These are phyloP conservation scores for Apostichopus californicus DNA, from an alignment of 35 echinoderm and acorn worm genomes.

Conservation along the genomic window DNA sequence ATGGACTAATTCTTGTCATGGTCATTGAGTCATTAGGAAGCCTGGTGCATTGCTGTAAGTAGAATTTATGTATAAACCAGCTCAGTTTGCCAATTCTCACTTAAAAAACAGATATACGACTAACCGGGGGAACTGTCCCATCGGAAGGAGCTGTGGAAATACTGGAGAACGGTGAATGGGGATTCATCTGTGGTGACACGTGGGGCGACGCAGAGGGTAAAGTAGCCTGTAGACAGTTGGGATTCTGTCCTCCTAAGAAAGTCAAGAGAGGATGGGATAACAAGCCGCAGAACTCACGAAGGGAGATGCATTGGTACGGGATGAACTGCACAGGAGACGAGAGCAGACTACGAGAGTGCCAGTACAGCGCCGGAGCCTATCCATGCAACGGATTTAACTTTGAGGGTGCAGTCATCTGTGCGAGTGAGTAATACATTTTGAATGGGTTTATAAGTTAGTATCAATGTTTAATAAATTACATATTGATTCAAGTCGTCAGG, in stretches of 20 bases:
- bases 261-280: conserved; percentile 55
- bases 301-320: conserved; percentile 75
- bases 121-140: conserved; percentile 51
- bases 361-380: conserved; percentile 49
- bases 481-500: neutral
- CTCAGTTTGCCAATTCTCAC: neutral
- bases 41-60: too few relatives aligned
- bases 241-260: conserved; percentile 41
- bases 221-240: conserved; percentile 86
- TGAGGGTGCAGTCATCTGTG: conserved; percentile 79
- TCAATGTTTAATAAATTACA: neutral
- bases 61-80: too few relatives aligned
- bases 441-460: too few relatives aligned
- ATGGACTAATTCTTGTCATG: too few relatives aligned
- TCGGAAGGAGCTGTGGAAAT: conserved; percentile 70
- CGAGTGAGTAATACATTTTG: conserved; percentile 40
- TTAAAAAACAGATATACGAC: conserved; percentile 67
- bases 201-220: conserved; percentile 68
- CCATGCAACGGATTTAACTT: conserved; percentile 71
- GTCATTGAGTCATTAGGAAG: too few relatives aligned
- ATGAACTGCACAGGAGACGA: conserved; percentile 83
- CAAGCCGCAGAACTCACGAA: neutral
- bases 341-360: conserved; percentile 64
- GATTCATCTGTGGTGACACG: conserved; percentile 69
- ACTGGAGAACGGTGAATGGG: conserved; percentile 72